phyloP scores from a whole-genome alignment of 2,888 invertebrate species.

The Taphrorychus bicolor region DNA sequence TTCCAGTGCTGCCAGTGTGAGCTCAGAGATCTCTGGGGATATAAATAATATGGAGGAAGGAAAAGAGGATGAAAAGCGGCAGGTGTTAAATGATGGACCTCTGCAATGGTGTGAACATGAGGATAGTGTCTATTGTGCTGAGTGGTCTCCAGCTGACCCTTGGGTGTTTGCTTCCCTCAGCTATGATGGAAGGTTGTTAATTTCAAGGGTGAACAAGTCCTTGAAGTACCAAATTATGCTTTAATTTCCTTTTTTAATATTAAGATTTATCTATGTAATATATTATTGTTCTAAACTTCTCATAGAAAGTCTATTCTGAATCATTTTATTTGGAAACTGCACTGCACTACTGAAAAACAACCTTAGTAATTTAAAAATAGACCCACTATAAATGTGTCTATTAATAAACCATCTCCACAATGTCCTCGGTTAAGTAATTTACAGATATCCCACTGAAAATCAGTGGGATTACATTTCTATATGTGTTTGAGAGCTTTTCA shows the following conservation, averaged over 20 bases:
- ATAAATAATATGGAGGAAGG: conserved; percentile 60
- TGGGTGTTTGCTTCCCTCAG: conserved; percentile 99
- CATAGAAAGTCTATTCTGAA: background rate
- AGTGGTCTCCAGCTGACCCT: conserved; percentile 97
- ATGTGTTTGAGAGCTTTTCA: too few species aligned
- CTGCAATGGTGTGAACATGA: conserved; percentile 95
- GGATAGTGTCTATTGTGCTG: conserved; percentile 96
- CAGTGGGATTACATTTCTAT: background rate
- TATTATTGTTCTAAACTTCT: background rate
- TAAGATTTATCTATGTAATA: background rate
- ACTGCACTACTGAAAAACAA: background rate
- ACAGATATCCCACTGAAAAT: background rate
- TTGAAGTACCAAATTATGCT: conserved; percentile 90
- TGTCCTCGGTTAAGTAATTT: conserved; percentile 1
- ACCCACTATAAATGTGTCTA: background rate
- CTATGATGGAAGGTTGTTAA: conserved; percentile 93
- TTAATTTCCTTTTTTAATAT: background rate
- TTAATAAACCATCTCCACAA: background rate
- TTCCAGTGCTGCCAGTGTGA: conserved; percentile 85
- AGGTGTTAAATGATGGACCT: conserved; percentile 81
- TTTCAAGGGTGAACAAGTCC: conserved; percentile 91
- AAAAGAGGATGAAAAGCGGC: too few species aligned
- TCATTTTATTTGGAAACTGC: background rate
- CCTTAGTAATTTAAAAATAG: background rate
- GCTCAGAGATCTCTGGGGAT: conserved; percentile 71